Percentiles rank a stretch among this genome's conserved stretches.
Conservation (phyloP, 2,797 vertebrate species). For the Lemur catta region DNA sequence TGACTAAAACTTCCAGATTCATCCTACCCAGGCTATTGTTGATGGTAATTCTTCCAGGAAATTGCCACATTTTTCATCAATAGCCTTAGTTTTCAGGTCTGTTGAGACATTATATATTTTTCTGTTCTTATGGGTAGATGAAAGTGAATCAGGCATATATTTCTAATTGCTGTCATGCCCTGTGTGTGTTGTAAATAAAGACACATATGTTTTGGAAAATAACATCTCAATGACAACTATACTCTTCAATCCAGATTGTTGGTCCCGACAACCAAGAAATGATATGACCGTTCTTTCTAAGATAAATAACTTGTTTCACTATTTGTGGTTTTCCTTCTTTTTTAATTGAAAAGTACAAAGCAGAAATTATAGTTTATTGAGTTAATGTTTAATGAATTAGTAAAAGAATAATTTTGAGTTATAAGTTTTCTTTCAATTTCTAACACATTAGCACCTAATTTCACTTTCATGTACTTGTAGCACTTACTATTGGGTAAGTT, state of each 20-base stretch:
- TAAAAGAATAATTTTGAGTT: not conserved
- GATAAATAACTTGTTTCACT: not conserved
- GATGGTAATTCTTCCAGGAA: not conserved
- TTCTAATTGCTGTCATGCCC: not conserved
- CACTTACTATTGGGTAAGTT: not conserved
- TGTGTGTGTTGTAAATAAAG: not conserved
- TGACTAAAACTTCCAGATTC: not conserved
- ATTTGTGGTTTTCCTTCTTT: not conserved
- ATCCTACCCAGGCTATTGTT: not conserved
- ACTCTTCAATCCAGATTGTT: not conserved
- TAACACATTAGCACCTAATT: not conserved
- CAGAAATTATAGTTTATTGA: not conserved
- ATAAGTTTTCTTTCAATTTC: not conserved
- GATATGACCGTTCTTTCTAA: not conserved
- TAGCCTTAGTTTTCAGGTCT: not conserved
- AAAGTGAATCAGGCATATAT: not conserved
- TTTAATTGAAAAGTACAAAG: not conserved
- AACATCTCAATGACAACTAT: not conserved
- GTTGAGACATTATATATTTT: not conserved
- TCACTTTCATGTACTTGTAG: not conserved
- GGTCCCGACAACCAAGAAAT: not conserved
- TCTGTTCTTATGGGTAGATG: not conserved
- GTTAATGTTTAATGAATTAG: not conserved
- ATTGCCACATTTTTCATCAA: not conserved
- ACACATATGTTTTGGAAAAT: not conserved